Conservation (phyloP, 2,888 invertebrate genomes). For the Acanthosepion esculentum region DNA sequence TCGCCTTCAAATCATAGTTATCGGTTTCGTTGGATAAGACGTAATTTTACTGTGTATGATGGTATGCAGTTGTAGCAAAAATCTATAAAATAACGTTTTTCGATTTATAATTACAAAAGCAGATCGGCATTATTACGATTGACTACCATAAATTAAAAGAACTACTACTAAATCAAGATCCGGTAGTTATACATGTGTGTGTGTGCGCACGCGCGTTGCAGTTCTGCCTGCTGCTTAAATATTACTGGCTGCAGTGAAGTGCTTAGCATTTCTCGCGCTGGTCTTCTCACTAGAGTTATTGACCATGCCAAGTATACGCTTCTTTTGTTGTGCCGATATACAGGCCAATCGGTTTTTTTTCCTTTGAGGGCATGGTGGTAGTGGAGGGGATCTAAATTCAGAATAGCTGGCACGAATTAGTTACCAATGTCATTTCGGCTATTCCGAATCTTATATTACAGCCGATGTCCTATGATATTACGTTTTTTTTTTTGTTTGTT, state of each 20-base stretch:
- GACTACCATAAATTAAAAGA: conserved; percentile 14
- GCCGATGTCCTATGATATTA: background rate
- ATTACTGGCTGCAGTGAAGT: background rate
- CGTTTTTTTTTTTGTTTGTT: background rate
- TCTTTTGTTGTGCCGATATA: background rate
- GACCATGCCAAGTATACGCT: background rate
- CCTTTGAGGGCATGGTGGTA: too few species aligned
- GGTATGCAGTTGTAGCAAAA: too few species aligned
- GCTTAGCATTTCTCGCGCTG: background rate
- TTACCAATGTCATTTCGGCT: background rate
- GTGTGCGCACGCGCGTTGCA: background rate
- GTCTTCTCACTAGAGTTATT: background rate
- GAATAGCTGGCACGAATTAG: background rate
- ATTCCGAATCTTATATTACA: background rate
- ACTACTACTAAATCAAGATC: background rate
- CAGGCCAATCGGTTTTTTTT: background rate
- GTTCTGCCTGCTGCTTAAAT: background rate
- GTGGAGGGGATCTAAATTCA: too few species aligned
- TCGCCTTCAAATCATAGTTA: too few species aligned
- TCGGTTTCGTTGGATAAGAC: too few species aligned
- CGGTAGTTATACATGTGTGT: background rate
- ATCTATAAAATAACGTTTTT: too few species aligned
- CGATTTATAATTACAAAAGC: background rate
- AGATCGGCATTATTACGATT: background rate
- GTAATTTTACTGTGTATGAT: too few species aligned